Evolutionary conservation across 2,113 vertebrate species (phyloP).

Genomic region (Todiramphus chloris): DNA sequence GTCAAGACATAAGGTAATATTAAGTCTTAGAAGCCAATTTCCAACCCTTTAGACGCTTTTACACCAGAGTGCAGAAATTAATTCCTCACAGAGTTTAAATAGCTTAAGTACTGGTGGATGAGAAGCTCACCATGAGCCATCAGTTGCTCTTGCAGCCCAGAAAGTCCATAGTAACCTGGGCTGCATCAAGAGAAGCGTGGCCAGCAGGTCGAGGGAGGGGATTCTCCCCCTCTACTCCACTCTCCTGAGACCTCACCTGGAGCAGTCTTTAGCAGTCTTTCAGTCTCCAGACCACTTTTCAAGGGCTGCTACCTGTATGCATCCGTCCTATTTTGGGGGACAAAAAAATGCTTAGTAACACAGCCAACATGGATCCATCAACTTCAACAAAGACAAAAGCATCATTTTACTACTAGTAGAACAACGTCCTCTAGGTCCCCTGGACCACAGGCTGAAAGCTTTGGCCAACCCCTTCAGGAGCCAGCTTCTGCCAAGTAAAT

Average conservation of each 20-base stretch:
- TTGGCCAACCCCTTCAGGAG: not conserved
- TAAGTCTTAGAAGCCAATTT: not conserved
- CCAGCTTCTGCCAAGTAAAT: not conserved
- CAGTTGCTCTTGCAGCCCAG: too few relatives aligned
- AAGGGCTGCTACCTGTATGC: not conserved
- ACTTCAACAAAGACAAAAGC: not conserved
- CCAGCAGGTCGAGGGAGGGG: too few relatives aligned
- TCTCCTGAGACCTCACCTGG: too few relatives aligned
- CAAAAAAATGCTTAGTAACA: not conserved
- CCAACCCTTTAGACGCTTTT: not conserved
- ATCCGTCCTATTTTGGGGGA: accelerated
- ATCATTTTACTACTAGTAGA: not conserved
- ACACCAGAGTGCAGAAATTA: not conserved
- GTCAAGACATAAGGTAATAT: not conserved
- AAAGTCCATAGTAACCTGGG: too few relatives aligned
- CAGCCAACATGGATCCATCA: not conserved
- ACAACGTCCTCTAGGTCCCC: accelerated
- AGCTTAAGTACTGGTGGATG: too few relatives aligned
- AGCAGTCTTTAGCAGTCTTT: not conserved
- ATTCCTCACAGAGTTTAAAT: not conserved
- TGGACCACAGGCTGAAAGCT: too few relatives aligned
- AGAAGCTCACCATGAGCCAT: too few relatives aligned
- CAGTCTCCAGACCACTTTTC: not conserved
- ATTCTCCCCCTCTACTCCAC: too few relatives aligned
- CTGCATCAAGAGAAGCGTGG: too few relatives aligned